Evolutionary conservation across 2,797 vertebrate species (phyloP).

Genomic region (Gallinago stenura): DNA sequence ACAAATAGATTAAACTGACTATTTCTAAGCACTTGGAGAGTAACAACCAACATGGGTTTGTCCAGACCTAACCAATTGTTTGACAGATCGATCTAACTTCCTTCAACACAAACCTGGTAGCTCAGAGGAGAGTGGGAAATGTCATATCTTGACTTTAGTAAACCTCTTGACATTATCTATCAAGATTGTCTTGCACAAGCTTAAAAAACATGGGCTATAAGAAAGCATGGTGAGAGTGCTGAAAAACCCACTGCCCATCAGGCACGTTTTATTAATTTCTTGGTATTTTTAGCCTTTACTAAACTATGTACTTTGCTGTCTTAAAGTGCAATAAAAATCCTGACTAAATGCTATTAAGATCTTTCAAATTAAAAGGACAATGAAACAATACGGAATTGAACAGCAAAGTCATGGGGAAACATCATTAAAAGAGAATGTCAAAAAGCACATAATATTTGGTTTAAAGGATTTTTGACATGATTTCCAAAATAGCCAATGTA

Average conservation of each 20-base stretch:
- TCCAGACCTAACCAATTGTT: not conserved
- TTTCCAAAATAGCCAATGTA: not conserved
- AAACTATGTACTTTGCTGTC: not conserved
- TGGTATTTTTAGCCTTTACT: not conserved
- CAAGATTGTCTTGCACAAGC: not conserved
- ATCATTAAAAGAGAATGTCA: fast-evolving
- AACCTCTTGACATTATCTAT: not conserved
- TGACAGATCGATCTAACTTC: not conserved
- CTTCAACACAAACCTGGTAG: not conserved
- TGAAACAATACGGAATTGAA: not conserved
- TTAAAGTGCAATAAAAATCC: not conserved
- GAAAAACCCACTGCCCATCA: not conserved
- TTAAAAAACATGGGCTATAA: not conserved
- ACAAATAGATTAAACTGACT: not conserved
- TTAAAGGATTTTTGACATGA: not conserved
- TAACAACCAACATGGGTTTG: not conserved
- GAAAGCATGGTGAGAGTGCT: not conserved
- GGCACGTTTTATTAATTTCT: not conserved
- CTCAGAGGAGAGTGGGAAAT: not conserved
- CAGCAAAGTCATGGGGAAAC: not conserved
- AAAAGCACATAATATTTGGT: not conserved
- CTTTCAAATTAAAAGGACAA: not conserved
- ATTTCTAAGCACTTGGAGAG: not conserved
- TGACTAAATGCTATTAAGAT: not conserved
- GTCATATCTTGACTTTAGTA: not conserved